These are phyloP conservation scores for Rhinichthys osculus DNA, from an alignment of 2,797 vertebrate genomes.

Conservation along the genomic window DNA sequence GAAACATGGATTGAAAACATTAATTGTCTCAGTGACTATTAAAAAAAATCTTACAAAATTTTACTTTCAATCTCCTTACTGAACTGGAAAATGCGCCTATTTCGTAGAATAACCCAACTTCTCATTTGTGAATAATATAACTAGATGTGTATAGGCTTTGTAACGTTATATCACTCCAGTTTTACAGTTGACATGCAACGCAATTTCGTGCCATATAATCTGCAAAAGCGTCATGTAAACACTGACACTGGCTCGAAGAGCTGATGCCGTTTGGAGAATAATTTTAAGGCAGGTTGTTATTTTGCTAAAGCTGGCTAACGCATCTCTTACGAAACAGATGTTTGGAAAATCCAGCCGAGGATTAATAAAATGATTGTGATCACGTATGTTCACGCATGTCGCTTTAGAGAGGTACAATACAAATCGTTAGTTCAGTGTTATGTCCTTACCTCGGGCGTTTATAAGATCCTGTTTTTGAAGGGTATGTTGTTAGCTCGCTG, in stretches of 20 bases:
- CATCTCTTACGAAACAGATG: constrained; percentile 58
- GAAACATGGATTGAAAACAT: not conserved
- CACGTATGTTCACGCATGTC: not conserved
- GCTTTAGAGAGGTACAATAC: not conserved
- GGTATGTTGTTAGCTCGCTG: constrained; percentile 38
- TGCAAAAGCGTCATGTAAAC: not conserved
- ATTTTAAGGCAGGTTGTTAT: constrained; percentile 30
- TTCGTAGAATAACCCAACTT: not conserved
- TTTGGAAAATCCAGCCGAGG: constrained; percentile 50
- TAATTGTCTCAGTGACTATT: not conserved
- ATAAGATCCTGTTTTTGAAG: constrained; percentile 12
- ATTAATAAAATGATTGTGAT: not conserved
- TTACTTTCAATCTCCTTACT: not conserved
- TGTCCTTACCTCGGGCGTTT: constrained; percentile 31
- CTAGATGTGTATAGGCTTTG: not conserved
- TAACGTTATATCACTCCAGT: not conserved
- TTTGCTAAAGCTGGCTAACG: constrained; percentile 54
- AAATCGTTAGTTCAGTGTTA: not conserved
- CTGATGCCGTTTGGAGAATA: not conserved
- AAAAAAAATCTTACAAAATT: not conserved
- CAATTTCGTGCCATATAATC: not conserved
- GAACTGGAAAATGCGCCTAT: not conserved
- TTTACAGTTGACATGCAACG: constrained; percentile 9
- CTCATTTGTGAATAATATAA: not conserved
- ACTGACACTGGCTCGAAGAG: not conserved